These are phyloP conservation scores for Drosophila kohkoa DNA, from an alignment of 1,140 invertebrate genomes.

Conservation along the genomic window DNA sequence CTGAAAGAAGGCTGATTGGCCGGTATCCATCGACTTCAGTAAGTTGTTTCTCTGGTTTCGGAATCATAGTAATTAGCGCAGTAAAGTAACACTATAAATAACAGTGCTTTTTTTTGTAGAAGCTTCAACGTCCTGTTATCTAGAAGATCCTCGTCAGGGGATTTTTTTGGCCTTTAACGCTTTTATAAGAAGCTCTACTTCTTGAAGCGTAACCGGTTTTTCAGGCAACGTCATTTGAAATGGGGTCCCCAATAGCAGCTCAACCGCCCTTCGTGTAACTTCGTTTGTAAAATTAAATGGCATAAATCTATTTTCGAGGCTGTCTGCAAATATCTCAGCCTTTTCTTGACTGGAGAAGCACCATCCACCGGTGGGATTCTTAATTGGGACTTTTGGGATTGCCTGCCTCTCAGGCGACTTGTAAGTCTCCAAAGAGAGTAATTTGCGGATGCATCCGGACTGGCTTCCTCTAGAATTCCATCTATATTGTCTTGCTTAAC, in stretches of 20 bases:
- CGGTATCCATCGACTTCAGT: not conserved
- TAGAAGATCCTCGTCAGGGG: not conserved
- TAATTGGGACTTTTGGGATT: not conserved
- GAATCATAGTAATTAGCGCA: not conserved
- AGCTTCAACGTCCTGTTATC: not conserved
- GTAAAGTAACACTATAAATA: not conserved
- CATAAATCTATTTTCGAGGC: no score
- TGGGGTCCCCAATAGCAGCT: no score
- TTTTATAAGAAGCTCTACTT: no score
- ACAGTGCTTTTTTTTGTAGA: not conserved
- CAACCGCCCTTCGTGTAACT: no score
- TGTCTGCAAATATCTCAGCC: no score
- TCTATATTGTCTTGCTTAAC: slow-evolving; percentile 16
- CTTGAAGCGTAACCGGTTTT: no score
- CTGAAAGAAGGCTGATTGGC: not conserved
- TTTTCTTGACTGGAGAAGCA: not conserved
- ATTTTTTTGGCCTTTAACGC: not conserved
- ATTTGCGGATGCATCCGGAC: slow-evolving; percentile 12
- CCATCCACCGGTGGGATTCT: not conserved
- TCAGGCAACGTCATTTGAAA: no score
- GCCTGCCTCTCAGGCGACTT: slow-evolving; percentile 9
- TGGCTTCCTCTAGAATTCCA: slow-evolving; percentile 11
- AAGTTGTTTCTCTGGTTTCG: not conserved
- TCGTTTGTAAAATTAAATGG: no score
- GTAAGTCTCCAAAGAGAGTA: slow-evolving; percentile 20